Evolutionary conservation across 2,113 vertebrate genomes (phyloP), one percentile per base, ranked within the genome.

Genomic region (Chrysochloris asiatica): DNA sequence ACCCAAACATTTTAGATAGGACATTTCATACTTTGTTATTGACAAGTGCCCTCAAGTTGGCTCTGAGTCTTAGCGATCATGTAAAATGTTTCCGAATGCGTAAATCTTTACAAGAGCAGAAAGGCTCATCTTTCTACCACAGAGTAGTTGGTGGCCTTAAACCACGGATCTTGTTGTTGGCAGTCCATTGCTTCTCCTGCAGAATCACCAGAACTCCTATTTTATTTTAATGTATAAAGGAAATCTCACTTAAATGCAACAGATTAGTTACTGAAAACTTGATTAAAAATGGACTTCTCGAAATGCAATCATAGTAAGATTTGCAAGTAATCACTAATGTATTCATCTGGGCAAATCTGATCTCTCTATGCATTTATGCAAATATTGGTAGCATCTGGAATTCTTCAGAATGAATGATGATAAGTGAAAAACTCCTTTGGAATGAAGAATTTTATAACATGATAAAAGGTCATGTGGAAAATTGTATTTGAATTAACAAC

Each of bases 371-470:
- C 11, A 69, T 90, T 83, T 90, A 83, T 63, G 17, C 41, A 88
- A 77, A 92, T 50, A 77, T 86, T 86, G 81, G 83, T 6, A 83
- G 47, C 26, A 77, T 72, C 87, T 86, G 45, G 47, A 83, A 83
- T 56, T 48, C 4, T 72, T n/a, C 12, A 90, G 84, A 93, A 41
- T 59, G 80, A 93, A 76, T 77, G 30, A 71, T 36, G n/a, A 76
- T n/a, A 92, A 13, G 13, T 54, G 33, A 90, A 71, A 89, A 90
- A 6, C 50, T 61, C 2, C 14, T 75, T 88, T 71, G 13, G 36
- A 91, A 87, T 65, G 69, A 94, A 86, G 38, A 65, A 54, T 83
- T 82, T 81, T 82, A 83, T 43, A 85, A 4, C 45, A 94, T 94
- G 9, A 43, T n/a, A 65, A 94, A 72, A 90, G 50, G 76, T 63